These are phyloP conservation scores for Antrozous pallidus DNA, from an alignment of 2,797 vertebrate genomes.

Conservation along the genomic window DNA sequence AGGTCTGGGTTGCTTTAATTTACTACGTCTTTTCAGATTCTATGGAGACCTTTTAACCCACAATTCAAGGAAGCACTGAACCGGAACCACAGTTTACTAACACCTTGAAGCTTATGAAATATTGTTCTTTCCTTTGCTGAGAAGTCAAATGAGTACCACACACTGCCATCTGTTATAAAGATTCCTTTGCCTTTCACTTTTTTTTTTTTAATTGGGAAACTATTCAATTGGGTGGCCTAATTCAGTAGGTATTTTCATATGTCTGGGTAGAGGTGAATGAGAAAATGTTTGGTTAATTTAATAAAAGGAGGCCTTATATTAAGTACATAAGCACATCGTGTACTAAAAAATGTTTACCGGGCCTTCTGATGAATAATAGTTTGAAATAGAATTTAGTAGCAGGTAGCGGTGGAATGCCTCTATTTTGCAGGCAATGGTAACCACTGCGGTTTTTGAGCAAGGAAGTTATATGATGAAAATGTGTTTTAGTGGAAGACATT, in stretches of 20 bases:
- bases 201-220: background rate
- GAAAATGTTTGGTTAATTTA: background rate
- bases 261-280: background rate
- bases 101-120: slow-evolving; percentile 5
- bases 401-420: background rate
- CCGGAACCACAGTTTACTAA: background rate
- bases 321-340: background rate
- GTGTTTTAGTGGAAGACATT: background rate
- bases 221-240: background rate
- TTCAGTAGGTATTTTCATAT: background rate
- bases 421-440: background rate
- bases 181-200: background rate
- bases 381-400: background rate
- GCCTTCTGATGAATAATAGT: background rate
- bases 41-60: background rate
- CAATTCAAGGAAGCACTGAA: background rate
- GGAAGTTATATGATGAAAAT: background rate
- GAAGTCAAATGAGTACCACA: background rate
- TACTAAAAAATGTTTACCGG: background rate
- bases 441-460: background rate
- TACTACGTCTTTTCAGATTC: background rate
- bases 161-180: background rate
- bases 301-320: background rate
- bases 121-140: background rate
- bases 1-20: background rate